Conservation (phyloP, 1,140 invertebrate genomes). For the Zaprionus ornatus region DNA sequence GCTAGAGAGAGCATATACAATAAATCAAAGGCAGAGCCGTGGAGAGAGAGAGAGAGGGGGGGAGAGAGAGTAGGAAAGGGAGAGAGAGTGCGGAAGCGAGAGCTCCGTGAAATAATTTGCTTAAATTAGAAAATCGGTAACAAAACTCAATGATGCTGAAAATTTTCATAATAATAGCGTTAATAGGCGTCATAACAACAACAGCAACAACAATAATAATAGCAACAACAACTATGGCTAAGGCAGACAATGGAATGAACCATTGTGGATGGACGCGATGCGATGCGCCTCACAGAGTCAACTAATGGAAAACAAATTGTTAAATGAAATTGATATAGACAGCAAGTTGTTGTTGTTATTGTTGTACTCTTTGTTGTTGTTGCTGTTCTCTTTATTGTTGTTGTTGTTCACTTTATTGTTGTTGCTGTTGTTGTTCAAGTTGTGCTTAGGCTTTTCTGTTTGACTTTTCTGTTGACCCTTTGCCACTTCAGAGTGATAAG, state of each 20-base stretch:
- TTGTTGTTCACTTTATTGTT: not conserved
- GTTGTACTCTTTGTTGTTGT: no score
- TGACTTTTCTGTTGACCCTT: slow-evolving; percentile 2
- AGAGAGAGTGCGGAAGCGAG: not conserved
- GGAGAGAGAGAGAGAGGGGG: not conserved
- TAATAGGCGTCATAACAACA: slow-evolving; percentile 75
- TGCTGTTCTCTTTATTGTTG: not conserved
- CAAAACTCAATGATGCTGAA: slow-evolving; percentile 82
- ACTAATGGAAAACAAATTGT: slow-evolving; percentile 73
- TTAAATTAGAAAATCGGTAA: slow-evolving; percentile 81
- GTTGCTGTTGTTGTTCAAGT: not conserved
- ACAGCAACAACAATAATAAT: slow-evolving; percentile 2
- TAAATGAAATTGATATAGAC: slow-evolving; percentile 60
- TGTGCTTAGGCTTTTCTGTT: not conserved
- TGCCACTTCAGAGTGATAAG: slow-evolving; percentile 15
- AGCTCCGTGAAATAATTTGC: slow-evolving; percentile 56
- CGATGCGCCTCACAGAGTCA: slow-evolving; percentile 35
- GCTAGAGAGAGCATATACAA: slow-evolving; percentile 28
- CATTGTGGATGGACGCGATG: slow-evolving; percentile 3
- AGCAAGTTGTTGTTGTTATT: slow-evolving; percentile 35
- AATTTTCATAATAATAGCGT: slow-evolving; percentile 82
- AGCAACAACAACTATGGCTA: not conserved
- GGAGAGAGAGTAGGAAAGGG: not conserved
- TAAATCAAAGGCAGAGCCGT: not conserved
- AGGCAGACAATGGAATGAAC: not conserved